Evolutionary conservation across 37 sponge, comb jelly and placozoan genomes (phyloP).

Genomic region (Hexactinellida sp.): DNA sequence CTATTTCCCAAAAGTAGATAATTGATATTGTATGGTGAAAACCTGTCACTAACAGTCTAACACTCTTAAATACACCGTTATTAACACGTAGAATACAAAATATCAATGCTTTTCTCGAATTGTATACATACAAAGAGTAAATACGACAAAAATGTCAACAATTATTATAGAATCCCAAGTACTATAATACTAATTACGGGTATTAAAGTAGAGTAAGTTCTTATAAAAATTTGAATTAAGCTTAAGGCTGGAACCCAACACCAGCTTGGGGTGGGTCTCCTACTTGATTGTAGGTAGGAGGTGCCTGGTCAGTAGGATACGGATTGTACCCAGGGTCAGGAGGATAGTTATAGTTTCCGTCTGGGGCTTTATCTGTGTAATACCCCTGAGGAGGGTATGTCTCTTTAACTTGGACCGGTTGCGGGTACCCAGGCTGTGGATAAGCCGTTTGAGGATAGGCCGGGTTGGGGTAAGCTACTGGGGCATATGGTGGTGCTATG

Average conservation of each 20-base stretch:
- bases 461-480: not conserved
- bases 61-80: no score
- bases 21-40: no score
- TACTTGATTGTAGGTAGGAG: not conserved
- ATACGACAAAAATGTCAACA: no score
- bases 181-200: no score
- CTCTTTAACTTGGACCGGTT: not conserved
- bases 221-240: no score
- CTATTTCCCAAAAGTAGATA: no score
- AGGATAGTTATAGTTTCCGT: not conserved
- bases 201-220: no score
- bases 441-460: not conserved
- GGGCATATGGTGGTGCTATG: not conserved
- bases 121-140: no score
- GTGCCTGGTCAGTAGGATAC: not conserved
- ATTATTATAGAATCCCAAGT: no score
- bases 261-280: not conserved
- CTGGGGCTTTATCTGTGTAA: not conserved
- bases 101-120: no score
- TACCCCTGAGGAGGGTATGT: not conserved
- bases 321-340: not conserved
- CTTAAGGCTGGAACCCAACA: not conserved
- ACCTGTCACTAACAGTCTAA: no score
- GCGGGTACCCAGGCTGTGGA: not conserved
- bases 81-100: no score